phyloP scores from a whole-genome alignment of 2,797 vertebrate species.

The Eulemur rubriventer region DNA sequence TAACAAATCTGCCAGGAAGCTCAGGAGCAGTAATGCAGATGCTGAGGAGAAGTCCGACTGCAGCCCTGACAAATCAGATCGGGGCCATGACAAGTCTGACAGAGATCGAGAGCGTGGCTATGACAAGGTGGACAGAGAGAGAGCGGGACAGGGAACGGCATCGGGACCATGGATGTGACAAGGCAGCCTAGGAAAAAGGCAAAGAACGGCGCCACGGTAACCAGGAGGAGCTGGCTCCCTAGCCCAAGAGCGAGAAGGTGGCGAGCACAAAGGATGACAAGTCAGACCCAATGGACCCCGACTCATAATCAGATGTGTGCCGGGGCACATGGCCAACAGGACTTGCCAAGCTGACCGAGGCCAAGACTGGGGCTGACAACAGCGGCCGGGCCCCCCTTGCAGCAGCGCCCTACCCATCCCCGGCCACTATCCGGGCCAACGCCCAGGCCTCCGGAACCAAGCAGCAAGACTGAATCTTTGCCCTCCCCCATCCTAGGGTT shows the following conservation, averaged over 20 bases:
- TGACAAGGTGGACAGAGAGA: constrained; percentile 74
- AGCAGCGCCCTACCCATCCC: constrained; percentile 95
- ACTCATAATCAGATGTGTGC: constrained; percentile 95
- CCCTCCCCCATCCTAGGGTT: background rate
- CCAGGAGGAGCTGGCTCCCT: constrained; percentile 90
- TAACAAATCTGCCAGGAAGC: constrained; percentile 85
- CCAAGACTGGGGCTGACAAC: constrained; percentile 95
- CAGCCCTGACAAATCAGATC: constrained; percentile 11
- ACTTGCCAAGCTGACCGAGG: constrained; percentile 94
- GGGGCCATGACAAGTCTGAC: constrained; percentile 47
- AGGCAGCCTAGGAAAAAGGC: constrained; percentile 86
- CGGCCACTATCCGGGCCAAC: constrained; percentile 88
- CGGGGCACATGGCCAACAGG: constrained; percentile 94
- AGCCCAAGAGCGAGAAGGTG: constrained; percentile 89
- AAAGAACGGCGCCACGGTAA: constrained; percentile 88
- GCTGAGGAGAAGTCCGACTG: constrained; percentile 84
- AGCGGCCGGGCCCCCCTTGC: constrained; percentile 94
- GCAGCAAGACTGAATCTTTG: constrained; percentile 81
- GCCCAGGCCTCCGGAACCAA: constrained; percentile 90
- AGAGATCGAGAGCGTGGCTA: constrained; percentile 63
- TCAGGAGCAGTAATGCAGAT: constrained; percentile 82
- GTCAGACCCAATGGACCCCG: constrained; percentile 96
- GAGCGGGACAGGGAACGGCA: constrained; percentile 66
- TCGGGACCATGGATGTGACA: constrained; percentile 86
- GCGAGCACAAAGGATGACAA: constrained; percentile 91